Evolutionary conservation across 2,888 invertebrate species (phyloP).

Genomic region (Byasa hedistus): DNA sequence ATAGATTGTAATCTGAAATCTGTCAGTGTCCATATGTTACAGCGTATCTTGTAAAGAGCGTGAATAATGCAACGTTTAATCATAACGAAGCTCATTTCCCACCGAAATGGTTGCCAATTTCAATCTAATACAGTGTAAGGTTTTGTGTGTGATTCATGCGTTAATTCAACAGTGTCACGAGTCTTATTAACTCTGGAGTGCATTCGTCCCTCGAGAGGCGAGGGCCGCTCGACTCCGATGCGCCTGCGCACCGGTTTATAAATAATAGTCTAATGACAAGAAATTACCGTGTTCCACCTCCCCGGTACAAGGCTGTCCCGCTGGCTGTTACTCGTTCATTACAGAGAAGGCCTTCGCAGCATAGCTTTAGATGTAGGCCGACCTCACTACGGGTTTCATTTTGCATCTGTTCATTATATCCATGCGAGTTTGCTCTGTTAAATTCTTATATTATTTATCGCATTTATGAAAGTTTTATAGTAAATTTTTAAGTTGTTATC

Average conservation of each 20-base stretch:
- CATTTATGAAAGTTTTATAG: too few species aligned
- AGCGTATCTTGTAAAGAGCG: neutral
- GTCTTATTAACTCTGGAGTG: conserved; percentile 33
- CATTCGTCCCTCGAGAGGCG: conserved; percentile 39
- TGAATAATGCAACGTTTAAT: conserved; percentile 6
- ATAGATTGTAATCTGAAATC: neutral
- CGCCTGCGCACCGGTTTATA: conserved; percentile 63
- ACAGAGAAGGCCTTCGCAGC: conserved; percentile 46
- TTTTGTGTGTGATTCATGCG: conserved; percentile 25
- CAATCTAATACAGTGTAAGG: conserved; percentile 8
- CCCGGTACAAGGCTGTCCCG: conserved; percentile 60
- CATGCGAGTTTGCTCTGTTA: too few species aligned
- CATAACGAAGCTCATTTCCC: conserved; percentile 14
- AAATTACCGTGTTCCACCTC: conserved; percentile 70
- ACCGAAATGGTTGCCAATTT: conserved; percentile 22
- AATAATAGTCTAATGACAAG: conserved; percentile 78
- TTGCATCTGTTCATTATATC: too few species aligned
- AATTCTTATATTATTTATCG: too few species aligned
- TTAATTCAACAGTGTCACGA: conserved; percentile 24
- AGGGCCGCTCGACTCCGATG: conserved; percentile 50
- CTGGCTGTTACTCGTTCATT: conserved; percentile 62
- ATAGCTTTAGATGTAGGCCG: conserved; percentile 12
- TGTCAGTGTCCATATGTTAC: neutral
- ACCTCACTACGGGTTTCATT: conserved; percentile 2
- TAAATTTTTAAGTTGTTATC: too few species aligned